A percentile compares a stretch with the other conserved stretches of the same genome.
Conservation (phyloP, 2,113 vertebrate species). For the Struthio camelus region DNA sequence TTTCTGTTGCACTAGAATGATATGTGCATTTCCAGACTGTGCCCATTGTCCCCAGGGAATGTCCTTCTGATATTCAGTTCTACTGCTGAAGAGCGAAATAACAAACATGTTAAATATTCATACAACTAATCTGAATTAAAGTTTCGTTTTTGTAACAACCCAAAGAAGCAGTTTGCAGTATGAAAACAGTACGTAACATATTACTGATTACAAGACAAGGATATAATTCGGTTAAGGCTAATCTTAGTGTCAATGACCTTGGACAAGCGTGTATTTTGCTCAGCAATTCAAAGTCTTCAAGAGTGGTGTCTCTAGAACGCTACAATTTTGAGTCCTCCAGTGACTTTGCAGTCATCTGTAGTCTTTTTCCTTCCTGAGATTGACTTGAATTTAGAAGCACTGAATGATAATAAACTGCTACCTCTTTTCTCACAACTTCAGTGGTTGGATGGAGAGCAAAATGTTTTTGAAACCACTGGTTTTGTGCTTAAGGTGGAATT, state of each 20-base stretch:
- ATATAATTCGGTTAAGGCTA: neutral
- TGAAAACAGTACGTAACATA: accelerated
- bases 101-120: neutral
- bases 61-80: neutral
- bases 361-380: neutral
- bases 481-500: neutral
- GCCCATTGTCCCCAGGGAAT: neutral
- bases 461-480: neutral
- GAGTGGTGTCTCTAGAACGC: neutral
- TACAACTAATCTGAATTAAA: neutral
- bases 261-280: neutral
- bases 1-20: neutral
- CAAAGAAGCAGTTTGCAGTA: neutral
- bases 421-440: neutral
- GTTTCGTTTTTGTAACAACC: neutral
- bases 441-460: neutral
- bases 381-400: neutral
- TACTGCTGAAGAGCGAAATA: neutral
- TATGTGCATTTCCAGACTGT: neutral
- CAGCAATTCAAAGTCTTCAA: neutral
- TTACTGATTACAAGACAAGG: neutral
- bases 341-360: neutral
- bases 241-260: neutral
- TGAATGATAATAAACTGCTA: neutral
- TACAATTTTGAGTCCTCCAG: neutral